These are phyloP conservation scores for Burhinus bistriatus DNA, from an alignment of 2,113 vertebrate species.

Conservation along the genomic window DNA sequence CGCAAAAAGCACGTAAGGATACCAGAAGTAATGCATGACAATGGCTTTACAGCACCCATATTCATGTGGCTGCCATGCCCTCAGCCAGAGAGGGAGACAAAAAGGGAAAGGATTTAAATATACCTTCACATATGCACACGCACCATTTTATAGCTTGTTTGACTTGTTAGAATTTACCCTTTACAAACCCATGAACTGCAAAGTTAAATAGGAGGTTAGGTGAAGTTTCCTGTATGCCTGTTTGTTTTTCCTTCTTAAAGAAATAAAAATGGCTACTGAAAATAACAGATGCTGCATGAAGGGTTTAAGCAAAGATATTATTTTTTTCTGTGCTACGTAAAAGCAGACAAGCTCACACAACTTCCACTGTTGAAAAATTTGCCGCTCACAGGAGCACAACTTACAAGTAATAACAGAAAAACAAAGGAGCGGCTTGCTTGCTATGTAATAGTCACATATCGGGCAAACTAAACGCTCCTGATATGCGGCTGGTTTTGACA, in stretches of 20 bases:
- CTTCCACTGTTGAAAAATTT: background rate
- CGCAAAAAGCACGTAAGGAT: background rate
- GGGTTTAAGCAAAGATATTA: background rate
- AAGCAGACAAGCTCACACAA: background rate
- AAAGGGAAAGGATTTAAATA: background rate
- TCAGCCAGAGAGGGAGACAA: background rate
- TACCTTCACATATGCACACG: background rate
- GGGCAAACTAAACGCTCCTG: slow-evolving; percentile 20
- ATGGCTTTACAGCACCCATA: background rate
- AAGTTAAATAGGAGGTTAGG: background rate
- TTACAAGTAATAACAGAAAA: slow-evolving; percentile 29
- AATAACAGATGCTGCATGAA: background rate
- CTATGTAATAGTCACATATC: background rate
- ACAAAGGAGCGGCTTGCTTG: background rate
- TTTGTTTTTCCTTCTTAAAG: background rate
- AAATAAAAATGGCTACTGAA: background rate
- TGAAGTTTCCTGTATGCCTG: background rate
- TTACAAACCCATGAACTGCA: background rate
- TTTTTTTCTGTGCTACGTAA: background rate
- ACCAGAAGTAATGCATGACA: background rate
- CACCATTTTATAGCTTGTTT: background rate
- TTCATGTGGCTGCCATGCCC: background rate
- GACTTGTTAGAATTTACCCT: background rate
- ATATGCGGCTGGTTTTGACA: slow-evolving; percentile 25
- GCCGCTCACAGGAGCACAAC: background rate